phyloP scores from a whole-genome alignment of 2,113 vertebrate species.

The Anoplopoma fimbria region DNA sequence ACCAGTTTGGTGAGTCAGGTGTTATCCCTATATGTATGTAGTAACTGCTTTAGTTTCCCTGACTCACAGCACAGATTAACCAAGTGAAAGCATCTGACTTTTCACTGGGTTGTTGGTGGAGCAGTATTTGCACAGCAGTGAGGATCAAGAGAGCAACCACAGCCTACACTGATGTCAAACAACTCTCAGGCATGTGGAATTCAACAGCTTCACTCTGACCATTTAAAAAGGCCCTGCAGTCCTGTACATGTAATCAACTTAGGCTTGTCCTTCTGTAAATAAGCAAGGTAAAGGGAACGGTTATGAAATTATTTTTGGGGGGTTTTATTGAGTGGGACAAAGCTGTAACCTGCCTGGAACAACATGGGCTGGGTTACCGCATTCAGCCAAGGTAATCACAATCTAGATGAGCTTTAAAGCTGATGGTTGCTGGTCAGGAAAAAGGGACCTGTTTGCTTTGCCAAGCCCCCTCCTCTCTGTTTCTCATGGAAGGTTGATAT shows the following conservation, averaged over 20 bases:
- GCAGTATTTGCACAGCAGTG: slow-evolving; percentile 34
- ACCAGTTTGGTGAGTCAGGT: slow-evolving; percentile 19
- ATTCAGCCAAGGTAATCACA: slow-evolving; percentile 71
- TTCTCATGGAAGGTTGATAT: slow-evolving; percentile 73
- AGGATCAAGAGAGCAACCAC: slow-evolving; percentile 20
- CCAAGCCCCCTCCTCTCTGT: slow-evolving; percentile 54
- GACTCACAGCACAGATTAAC: slow-evolving; percentile 30
- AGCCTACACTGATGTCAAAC: slow-evolving; percentile 37
- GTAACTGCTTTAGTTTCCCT: slow-evolving; percentile 32
- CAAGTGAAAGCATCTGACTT: slow-evolving; percentile 38
- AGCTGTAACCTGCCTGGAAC: slow-evolving; percentile 60
- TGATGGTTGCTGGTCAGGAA: slow-evolving; percentile 51
- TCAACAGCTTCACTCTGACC: slow-evolving; percentile 16
- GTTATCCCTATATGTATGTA: slow-evolving; percentile 22
- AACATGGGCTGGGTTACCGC: slow-evolving; percentile 64
- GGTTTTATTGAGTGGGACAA: slow-evolving; percentile 56
- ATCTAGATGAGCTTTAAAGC: slow-evolving; percentile 68
- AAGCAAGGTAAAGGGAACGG: slow-evolving; percentile 45
- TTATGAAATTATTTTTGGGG: slow-evolving; percentile 35
- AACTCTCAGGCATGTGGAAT: slow-evolving; percentile 39
- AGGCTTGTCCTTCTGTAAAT: slow-evolving; percentile 46
- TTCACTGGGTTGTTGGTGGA: slow-evolving; percentile 20
- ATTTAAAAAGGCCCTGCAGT: slow-evolving; percentile 3
- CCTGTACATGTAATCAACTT: slow-evolving; percentile 33
- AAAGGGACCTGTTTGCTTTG: slow-evolving; percentile 59